A percentile compares a stretch with the other conserved stretches of the same genome.
phyloP scores from a whole-genome alignment of 2,113 vertebrate genomes.

The Hydrochoerus hydrochaeris region DNA sequence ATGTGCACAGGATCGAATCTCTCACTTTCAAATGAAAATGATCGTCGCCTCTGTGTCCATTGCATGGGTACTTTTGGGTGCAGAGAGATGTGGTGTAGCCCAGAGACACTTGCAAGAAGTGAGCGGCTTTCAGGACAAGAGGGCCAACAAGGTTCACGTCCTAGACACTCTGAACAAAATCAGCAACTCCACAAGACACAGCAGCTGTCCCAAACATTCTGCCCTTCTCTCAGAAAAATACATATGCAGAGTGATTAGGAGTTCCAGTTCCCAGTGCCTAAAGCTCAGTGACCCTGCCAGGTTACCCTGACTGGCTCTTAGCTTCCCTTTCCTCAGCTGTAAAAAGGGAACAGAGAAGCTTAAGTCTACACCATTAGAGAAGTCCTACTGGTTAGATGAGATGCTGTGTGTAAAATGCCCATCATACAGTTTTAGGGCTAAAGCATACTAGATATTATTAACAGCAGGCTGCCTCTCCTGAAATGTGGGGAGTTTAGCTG shows the following conservation, averaged over 20 bases:
- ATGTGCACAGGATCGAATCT: not conserved
- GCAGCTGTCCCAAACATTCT: not conserved
- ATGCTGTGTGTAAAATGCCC: not conserved
- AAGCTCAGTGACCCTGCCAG: not conserved
- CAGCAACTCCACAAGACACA: not conserved
- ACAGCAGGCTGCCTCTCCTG: not conserved
- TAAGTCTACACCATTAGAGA: not conserved
- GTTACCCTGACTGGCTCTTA: not conserved
- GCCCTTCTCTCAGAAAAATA: not conserved
- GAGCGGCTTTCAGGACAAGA: not conserved
- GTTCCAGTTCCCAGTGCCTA: not conserved
- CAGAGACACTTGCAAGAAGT: not conserved
- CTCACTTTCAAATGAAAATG: not conserved
- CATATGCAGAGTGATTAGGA: not conserved
- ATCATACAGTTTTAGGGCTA: no score
- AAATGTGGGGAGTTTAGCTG: not conserved
- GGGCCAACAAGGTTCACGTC: not conserved
- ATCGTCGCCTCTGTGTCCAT: not conserved
- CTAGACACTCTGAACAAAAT: not conserved
- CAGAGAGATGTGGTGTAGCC: not conserved
- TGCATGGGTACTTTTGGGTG: not conserved
- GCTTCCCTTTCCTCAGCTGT: slow-evolving; percentile 44
- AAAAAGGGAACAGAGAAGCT: slow-evolving; percentile 70
- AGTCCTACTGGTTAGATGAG: not conserved
- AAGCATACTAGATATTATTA: not conserved